A percentile compares a stretch with the other conserved stretches of the same genome.
Evolutionary conservation across 1,140 invertebrate species (phyloP).

Genomic region (Anastatus disparis): DNA sequence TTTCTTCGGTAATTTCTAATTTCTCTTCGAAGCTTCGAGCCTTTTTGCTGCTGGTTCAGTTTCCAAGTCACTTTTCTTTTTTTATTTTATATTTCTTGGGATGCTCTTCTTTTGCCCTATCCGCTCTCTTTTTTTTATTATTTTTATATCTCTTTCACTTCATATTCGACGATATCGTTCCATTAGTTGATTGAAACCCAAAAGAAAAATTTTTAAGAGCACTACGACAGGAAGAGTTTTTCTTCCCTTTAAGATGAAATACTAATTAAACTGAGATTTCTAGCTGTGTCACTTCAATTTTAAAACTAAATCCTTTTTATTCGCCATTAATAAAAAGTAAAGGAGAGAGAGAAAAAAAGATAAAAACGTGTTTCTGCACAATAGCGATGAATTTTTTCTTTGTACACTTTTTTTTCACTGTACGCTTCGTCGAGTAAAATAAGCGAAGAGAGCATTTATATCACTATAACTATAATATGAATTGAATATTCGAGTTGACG

Average conservation of each 20-base stretch:
- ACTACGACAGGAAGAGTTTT: neutral
- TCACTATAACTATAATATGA: no score
- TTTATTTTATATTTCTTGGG: neutral
- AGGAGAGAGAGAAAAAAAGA: no score
- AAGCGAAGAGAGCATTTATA: no score
- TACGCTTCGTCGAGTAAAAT: neutral
- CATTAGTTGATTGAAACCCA: slow-evolving; percentile 36
- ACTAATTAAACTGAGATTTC: slow-evolving; percentile 30
- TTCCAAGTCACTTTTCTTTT: neutral
- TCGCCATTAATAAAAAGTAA: no score
- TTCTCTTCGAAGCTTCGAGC: neutral
- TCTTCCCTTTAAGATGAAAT: neutral
- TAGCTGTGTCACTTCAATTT: neutral
- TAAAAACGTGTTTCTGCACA: neutral
- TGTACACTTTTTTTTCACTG: neutral
- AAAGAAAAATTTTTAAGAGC: neutral
- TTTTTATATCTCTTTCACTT: neutral
- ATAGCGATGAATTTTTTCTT: neutral
- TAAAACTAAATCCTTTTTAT: neutral
- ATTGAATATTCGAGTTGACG: no score
- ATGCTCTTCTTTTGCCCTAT: neutral
- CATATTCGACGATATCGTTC: slow-evolving; percentile 12
- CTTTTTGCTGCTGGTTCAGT: neutral
- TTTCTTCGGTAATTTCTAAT: slow-evolving; percentile 15
- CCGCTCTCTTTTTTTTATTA: neutral